A percentile compares a stretch with the other conserved stretches of the same genome.
phyloP scores from a whole-genome alignment of 2,797 vertebrate genomes.

The Anguilla pacifica region DNA sequence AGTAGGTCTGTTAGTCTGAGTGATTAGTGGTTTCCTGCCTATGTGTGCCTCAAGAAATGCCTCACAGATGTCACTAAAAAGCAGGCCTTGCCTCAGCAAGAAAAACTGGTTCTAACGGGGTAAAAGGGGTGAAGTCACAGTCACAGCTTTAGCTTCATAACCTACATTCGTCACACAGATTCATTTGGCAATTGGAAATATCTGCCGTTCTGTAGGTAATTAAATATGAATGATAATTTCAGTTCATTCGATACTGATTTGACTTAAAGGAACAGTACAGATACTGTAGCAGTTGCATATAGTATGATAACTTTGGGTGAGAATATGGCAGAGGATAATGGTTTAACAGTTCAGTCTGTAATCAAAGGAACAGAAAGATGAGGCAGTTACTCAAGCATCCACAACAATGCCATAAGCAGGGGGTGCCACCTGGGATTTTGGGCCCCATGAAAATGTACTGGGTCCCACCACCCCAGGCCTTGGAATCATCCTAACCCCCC shows the following conservation, averaged over 20 bases:
- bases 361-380: not conserved
- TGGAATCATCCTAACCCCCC: too few relatives aligned
- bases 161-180: not conserved
- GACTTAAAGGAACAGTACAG: too few relatives aligned
- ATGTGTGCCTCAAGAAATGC: conserved; percentile 11
- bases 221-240: too few relatives aligned
- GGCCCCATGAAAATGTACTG: too few relatives aligned
- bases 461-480: too few relatives aligned
- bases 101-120: not conserved
- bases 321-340: not conserved
- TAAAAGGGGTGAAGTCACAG: not conserved
- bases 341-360: not conserved
- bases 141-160: not conserved
- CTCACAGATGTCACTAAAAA: conserved; percentile 11
- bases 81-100: not conserved
- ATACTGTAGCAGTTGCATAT: too few relatives aligned
- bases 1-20: conserved; percentile 4
- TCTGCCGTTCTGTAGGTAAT: not conserved
- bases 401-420: not conserved
- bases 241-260: too few relatives aligned
- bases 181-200: not conserved
- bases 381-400: not conserved
- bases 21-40: conserved; percentile 22
- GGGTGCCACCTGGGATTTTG: too few relatives aligned
- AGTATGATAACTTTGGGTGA: too few relatives aligned